A percentile compares a stretch with the other conserved stretches of the same genome.
These are phyloP conservation scores for Excalfactoria chinensis DNA, from an alignment of 2,113 vertebrate genomes.

Conservation along the genomic window DNA sequence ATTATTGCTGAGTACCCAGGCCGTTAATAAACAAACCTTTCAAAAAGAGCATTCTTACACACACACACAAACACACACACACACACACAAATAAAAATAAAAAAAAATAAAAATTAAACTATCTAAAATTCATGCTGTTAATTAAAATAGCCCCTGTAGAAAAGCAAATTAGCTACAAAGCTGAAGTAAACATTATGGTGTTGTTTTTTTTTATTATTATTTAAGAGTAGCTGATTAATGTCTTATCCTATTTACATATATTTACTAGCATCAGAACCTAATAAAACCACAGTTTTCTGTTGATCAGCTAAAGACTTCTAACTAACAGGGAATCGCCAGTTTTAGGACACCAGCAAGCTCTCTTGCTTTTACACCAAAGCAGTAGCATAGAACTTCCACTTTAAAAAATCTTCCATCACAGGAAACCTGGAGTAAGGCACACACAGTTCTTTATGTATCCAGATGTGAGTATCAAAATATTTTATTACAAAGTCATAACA, in stretches of 20 bases:
- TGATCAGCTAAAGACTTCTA: neutral
- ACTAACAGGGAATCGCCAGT: conserved; percentile 1
- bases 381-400: neutral
- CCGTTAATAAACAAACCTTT: conserved; percentile 77
- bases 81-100: too few relatives aligned
- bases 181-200: conserved; percentile 71
- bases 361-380: neutral
- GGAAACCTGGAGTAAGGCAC: neutral
- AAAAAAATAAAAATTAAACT: conserved; percentile 83
- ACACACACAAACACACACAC: too few relatives aligned
- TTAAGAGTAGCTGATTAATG: conserved; percentile 77
- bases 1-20: conserved; percentile 74
- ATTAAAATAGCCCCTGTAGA: conserved; percentile 83
- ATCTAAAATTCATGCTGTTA: conserved; percentile 81
- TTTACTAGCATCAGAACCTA: conserved; percentile 77
- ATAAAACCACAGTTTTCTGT: conserved; percentile 65
- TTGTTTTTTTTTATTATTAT: conserved; percentile 31
- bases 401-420: neutral
- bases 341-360: conserved; percentile 1
- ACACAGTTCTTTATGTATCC: neutral
- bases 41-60: conserved; percentile 71
- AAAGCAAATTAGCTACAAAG: conserved; percentile 74
- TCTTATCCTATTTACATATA: conserved; percentile 77
- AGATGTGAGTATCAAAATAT: neutral
- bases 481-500: neutral